A percentile compares a stretch with the other conserved stretches of the same genome.
Conservation (phyloP, 2,113 vertebrate genomes). For the Dendrocopos noguchii region DNA sequence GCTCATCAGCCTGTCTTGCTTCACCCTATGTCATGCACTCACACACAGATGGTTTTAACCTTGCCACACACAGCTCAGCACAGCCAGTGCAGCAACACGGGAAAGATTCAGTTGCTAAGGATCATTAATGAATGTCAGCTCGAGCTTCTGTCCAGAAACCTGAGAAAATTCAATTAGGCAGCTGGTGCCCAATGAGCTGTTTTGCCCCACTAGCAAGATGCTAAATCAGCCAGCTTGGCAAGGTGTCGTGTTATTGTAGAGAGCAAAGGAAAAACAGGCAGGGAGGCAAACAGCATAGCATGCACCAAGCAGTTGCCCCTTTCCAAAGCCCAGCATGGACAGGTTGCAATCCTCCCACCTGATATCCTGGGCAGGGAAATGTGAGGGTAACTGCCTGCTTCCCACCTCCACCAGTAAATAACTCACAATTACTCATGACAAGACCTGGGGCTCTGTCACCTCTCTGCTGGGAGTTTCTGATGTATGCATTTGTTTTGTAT, state of each 20-base stretch:
- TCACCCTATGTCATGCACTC: background rate
- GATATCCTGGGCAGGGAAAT: background rate
- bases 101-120: slow-evolving; percentile 44
- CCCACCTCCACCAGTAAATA: background rate
- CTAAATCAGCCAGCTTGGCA: slow-evolving; percentile 51
- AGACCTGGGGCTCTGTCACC: background rate
- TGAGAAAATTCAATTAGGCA: slow-evolving; percentile 63
- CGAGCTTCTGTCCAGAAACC: slow-evolving; percentile 40
- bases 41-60: background rate
- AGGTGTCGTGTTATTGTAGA: background rate
- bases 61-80: background rate
- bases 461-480: background rate
- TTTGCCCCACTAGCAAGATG: background rate
- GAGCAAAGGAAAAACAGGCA: background rate
- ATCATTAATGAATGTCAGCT: slow-evolving; percentile 58
- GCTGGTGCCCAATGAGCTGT: slow-evolving; percentile 52
- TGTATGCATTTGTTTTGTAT: background rate
- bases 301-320: background rate
- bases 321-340: fast-evolving
- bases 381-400: background rate
- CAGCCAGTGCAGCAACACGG: background rate
- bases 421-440: background rate
- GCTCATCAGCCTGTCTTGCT: background rate
- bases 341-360: background rate
- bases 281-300: background rate